These are phyloP conservation scores for Nemoura dubitans DNA, from an alignment of 2,888 invertebrate species.

Conservation along the genomic window DNA sequence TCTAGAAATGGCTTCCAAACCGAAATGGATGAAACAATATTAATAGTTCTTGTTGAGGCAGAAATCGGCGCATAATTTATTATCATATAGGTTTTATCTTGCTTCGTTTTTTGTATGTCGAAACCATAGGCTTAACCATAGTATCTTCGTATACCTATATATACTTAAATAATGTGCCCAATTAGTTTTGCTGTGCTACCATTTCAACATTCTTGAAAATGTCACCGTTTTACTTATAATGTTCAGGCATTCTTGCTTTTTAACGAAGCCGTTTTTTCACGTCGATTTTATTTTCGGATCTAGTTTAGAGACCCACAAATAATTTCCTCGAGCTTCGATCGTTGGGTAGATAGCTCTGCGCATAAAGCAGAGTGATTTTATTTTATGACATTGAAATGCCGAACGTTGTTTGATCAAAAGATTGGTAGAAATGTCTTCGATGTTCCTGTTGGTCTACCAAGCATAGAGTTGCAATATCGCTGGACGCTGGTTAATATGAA, in stretches of 20 bases:
- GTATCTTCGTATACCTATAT: background rate
- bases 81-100: background rate
- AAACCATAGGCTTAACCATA: background rate
- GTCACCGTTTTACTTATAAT: constrained; percentile 9
- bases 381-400: background rate
- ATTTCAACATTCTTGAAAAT: constrained; percentile 29
- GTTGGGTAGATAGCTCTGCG: background rate
- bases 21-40: constrained; percentile 7
- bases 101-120: background rate
- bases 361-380: background rate
- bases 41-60: background rate
- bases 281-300: constrained; percentile 24
- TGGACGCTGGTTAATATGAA: no score
- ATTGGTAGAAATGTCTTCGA: background rate
- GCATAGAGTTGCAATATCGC: no score
- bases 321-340: background rate
- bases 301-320: constrained; percentile 22
- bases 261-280: constrained; percentile 34
- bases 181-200: constrained; percentile 25
- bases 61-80: background rate
- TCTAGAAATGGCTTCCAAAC: background rate
- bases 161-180: constrained; percentile 25
- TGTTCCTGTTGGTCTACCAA: no score
- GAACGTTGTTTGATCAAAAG: background rate
- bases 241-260: constrained; percentile 27